Evolutionary conservation across 2,797 vertebrate species (phyloP).

Genomic region (Nyctibius grandis): DNA sequence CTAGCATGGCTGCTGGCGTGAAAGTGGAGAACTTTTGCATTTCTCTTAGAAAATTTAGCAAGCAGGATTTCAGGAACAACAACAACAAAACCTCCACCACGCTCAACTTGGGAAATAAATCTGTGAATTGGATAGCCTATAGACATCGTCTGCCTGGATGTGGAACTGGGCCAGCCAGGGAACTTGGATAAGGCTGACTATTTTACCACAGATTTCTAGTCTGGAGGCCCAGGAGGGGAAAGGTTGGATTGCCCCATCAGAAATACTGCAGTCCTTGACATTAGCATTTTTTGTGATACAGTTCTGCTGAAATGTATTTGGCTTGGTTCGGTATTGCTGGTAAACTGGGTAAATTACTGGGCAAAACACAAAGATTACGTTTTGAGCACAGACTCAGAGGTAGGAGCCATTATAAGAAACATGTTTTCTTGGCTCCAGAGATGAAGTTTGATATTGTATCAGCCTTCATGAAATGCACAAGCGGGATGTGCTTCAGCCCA

Average conservation of each 20-base stretch:
- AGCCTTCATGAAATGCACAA: not conserved
- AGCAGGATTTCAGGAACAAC: not conserved
- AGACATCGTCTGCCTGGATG: not conserved
- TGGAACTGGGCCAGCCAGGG: not conserved
- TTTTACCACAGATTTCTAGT: not conserved
- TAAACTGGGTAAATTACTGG: not conserved
- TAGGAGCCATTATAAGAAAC: not conserved
- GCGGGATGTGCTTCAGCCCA: not conserved
- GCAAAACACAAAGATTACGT: not conserved
- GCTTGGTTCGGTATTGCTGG: not conserved
- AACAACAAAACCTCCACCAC: not conserved
- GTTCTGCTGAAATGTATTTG: not conserved
- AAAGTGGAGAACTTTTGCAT: not conserved
- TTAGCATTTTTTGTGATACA: not conserved
- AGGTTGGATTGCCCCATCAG: not conserved
- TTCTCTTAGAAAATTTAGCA: not conserved
- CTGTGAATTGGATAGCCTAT: not conserved
- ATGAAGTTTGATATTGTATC: fast-evolving
- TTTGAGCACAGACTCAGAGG: not conserved
- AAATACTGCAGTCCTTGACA: not conserved
- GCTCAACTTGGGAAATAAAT: not conserved
- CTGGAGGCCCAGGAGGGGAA: not conserved
- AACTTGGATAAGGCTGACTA: not conserved
- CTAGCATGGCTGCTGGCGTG: not conserved
- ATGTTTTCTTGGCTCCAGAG: not conserved